A percentile compares a stretch with the other conserved stretches of the same genome.
Evolutionary conservation across 2,888 invertebrate species (phyloP).

Genomic region (Amiota communis): DNA sequence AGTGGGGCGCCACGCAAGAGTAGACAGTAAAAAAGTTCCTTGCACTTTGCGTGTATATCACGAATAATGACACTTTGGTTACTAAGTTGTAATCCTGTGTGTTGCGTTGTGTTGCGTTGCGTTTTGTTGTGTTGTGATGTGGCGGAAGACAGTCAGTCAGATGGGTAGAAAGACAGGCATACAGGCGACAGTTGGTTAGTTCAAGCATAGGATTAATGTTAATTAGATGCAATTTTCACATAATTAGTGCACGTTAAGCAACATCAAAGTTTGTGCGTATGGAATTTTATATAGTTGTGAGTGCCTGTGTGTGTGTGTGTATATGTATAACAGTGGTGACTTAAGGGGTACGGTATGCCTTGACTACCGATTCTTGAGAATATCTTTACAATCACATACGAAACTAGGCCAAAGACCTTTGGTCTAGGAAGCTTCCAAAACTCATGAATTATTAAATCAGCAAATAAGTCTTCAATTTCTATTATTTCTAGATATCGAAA

Average conservation of each 20-base stretch:
- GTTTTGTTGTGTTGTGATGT: background rate
- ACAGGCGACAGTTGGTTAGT: background rate
- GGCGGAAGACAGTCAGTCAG: background rate
- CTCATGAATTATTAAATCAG: too few species aligned
- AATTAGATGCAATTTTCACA: slow-evolving; percentile 48
- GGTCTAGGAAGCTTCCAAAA: too few species aligned
- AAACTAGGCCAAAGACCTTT: background rate
- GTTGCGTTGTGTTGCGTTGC: slow-evolving; percentile 13
- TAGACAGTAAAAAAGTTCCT: slow-evolving; percentile 83
- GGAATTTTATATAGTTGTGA: background rate
- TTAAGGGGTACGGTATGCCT: too few species aligned
- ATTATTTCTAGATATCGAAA: too few species aligned
- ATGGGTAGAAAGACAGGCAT: background rate
- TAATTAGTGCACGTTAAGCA: slow-evolving; percentile 34
- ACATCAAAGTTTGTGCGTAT: background rate
- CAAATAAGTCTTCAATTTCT: too few species aligned
- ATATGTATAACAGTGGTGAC: too few species aligned
- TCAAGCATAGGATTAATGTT: slow-evolving; percentile 44
- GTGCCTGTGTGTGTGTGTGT: too few species aligned
- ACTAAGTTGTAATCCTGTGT: slow-evolving; percentile 75
- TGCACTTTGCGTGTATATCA: slow-evolving; percentile 88
- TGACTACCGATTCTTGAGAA: too few species aligned
- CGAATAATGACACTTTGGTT: slow-evolving; percentile 81
- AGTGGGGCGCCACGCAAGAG: slow-evolving; percentile 83
- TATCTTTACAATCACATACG: background rate